phyloP scores from a whole-genome alignment of 92 coral and sea anemone species.

The Epizoanthus illoricatus region DNA sequence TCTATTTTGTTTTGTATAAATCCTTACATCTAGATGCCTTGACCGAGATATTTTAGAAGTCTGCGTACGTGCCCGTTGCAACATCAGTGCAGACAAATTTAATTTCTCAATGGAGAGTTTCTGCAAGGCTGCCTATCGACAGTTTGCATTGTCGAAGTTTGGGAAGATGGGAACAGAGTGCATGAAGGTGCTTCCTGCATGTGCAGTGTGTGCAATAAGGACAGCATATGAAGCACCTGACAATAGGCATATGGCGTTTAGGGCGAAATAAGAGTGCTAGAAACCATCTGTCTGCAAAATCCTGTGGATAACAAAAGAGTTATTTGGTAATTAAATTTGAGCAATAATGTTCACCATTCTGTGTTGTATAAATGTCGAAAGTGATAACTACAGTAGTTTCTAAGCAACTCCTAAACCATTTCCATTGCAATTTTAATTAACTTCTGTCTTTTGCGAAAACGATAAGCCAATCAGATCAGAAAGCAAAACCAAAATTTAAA shows the following conservation, averaged over 20 bases:
- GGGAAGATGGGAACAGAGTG: slow-evolving; percentile 44
- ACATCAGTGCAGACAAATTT: slow-evolving; percentile 52
- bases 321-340: background rate
- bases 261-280: background rate
- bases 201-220: slow-evolving; percentile 37
- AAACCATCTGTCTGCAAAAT: background rate
- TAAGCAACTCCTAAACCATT: too few species aligned
- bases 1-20: too few species aligned
- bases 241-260: slow-evolving; percentile 48
- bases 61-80: background rate
- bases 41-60: too few species aligned
- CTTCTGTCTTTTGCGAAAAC: too few species aligned
- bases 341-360: background rate
- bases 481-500: too few species aligned
- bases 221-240: slow-evolving; percentile 25
- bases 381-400: too few species aligned
- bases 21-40: too few species aligned
- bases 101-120: slow-evolving; percentile 48
- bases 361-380: too few species aligned
- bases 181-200: slow-evolving; percentile 43
- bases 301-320: background rate
- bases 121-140: slow-evolving; percentile 59
- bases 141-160: slow-evolving; percentile 43
- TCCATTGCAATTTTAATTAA: too few species aligned
- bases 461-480: too few species aligned